These are phyloP conservation scores for Pseudoips prasinana DNA, from an alignment of 2,888 invertebrate genomes.

Conservation along the genomic window DNA sequence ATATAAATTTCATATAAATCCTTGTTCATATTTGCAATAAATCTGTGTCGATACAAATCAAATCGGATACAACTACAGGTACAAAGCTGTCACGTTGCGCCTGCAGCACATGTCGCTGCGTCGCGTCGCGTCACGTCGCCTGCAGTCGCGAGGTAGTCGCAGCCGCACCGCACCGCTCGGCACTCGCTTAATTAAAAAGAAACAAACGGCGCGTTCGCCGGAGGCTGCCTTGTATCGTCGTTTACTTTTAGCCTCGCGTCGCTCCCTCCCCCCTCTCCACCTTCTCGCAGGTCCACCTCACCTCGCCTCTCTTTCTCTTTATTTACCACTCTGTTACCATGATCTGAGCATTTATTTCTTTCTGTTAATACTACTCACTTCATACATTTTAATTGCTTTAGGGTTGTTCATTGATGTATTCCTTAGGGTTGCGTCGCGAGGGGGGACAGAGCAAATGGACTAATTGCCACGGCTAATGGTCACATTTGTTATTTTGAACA, in stretches of 20 bases:
- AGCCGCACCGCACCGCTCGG: constrained; percentile 3
- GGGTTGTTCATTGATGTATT: constrained; percentile 5
- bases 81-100: neutral
- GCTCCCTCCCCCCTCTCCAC: neutral
- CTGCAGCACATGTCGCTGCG: neutral
- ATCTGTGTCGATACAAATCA: no score
- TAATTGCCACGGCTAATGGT: no score
- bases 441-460: no score
- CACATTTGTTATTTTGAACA: no score
- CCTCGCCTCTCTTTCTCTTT: constrained; percentile 18
- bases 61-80: no score
- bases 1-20: no score
- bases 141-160: neutral
- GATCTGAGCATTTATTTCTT: constrained; percentile 17
- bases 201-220: constrained; percentile 18
- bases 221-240: constrained; percentile 12
- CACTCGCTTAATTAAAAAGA: constrained; percentile 34
- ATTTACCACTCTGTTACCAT: constrained; percentile 15
- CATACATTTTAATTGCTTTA: constrained; percentile 18
- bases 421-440: neutral
- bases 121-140: neutral
- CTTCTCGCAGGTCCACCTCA: neutral
- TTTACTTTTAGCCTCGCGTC: constrained; percentile 13
- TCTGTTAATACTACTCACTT: constrained; percentile 8
- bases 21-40: no score